Conservation (phyloP, 35 echinoderm and acorn worm genomes). For the Ophioderma brevispina region DNA sequence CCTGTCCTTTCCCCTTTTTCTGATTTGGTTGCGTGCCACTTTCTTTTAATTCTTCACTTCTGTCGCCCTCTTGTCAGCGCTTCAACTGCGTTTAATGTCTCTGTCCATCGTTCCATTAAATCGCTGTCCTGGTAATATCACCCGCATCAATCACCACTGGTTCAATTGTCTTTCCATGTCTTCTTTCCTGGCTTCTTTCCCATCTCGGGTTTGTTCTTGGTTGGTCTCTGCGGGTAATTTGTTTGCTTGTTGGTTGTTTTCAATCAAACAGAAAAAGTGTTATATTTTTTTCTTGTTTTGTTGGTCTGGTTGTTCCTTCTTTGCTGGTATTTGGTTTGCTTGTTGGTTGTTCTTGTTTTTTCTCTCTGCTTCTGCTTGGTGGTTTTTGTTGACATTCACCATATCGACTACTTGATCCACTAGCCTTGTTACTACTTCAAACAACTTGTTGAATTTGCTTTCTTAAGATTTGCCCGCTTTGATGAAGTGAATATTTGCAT, state of each 20-base stretch:
- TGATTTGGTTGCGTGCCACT: not conserved
- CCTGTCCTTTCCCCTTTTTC: not conserved
- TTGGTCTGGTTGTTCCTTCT: too few species aligned
- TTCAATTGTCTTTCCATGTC: too few species aligned
- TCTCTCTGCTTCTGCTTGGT: too few species aligned
- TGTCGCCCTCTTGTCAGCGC: not conserved
- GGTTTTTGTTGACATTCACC: not conserved
- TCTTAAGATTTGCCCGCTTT: not conserved
- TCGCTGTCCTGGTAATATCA: not conserved
- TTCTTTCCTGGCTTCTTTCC: not conserved
- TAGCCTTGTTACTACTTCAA: not conserved
- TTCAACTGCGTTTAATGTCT: not conserved
- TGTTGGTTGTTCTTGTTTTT: too few species aligned
- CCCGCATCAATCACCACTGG: not conserved
- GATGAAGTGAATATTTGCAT: not conserved
- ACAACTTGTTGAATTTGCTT: not conserved
- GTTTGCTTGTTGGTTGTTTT: too few species aligned
- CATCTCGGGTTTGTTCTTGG: not conserved
- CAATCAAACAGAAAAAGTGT: too few species aligned
- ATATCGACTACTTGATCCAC: not conserved
- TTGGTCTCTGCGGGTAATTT: not conserved
- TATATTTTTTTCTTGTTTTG: too few species aligned
- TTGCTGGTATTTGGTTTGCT: too few species aligned
- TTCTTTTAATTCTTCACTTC: not conserved
- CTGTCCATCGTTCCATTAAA: not conserved